phyloP scores from a whole-genome alignment of 2,113 vertebrate species.

The Leiothrix lutea region DNA sequence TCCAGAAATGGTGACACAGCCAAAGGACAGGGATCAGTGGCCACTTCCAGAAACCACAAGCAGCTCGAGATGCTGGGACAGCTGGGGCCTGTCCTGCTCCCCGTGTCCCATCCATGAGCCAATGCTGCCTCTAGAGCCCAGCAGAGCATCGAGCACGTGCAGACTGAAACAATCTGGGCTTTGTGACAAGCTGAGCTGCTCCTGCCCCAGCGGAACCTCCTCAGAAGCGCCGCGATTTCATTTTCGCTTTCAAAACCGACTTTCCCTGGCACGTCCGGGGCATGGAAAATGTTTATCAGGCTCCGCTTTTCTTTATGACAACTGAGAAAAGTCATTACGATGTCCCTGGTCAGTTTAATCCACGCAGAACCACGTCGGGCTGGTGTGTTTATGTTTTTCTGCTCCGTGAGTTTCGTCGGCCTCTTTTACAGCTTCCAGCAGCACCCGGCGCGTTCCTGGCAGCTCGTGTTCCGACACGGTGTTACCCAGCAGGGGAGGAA shows the following conservation, averaged over 20 bases:
- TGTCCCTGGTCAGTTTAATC: not conserved
- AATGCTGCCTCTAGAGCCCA: constrained; percentile 17
- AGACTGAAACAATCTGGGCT: constrained; percentile 50
- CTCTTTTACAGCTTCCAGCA: not conserved
- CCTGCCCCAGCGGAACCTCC: constrained; percentile 14
- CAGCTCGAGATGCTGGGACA: not conserved
- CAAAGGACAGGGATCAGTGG: fast-evolving
- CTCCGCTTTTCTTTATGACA: constrained; percentile 6
- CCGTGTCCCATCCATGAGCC: not conserved
- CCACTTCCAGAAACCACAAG: not conserved
- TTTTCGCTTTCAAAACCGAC: constrained; percentile 17
- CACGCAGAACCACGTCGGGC: not conserved
- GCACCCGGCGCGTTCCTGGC: constrained; percentile 22
- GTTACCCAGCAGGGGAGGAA: constrained; percentile 58
- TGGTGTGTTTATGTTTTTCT: not conserved
- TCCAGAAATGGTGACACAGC: fast-evolving
- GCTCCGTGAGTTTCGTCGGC: not conserved
- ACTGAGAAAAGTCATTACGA: not conserved
- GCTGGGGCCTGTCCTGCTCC: not conserved
- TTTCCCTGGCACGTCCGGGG: not conserved
- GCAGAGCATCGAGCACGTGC: not conserved
- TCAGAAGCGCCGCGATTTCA: not conserved
- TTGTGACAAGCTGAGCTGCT: constrained; percentile 23
- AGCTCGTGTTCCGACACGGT: constrained; percentile 26
- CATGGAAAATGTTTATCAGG: constrained; percentile 39